Base-by-base conservation (phyloP, 2,888 invertebrate species). In the Belgica antarctica region DNA sequence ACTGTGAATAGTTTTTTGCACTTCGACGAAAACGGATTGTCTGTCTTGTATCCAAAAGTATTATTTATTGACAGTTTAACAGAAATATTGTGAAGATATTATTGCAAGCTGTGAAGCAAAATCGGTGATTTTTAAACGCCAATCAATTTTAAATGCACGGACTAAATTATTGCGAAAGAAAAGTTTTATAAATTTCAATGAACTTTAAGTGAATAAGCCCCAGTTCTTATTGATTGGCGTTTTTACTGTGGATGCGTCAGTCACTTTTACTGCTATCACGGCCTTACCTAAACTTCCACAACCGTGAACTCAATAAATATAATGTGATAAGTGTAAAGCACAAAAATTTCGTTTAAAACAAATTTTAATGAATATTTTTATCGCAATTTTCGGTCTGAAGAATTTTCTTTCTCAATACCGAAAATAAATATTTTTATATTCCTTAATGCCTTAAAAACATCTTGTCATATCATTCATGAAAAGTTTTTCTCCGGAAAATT, bases 291-390 rank as follows among this genome's bases (percentile, higher is more conserved):
- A 41, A 41, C 12, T 41, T 41, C n/a, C n/a, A 41, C 5, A n/a
- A n/a, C 34, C 41, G 41, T 41, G 41, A n/a, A 10, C 41, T 41
- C 41, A n/a, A 41, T 41, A 41, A 41, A n/a, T 41, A n/a, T 41
- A n/a, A n/a, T 41, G 2, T 41, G 41, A 41, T 41, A 41, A 41
- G n/a, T 41, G 41, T 41, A 41, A 41, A 41, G 41, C 34, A n/a
- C n/a, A 15, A 41, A 41, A 41, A 15, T 5, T 10, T 10, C 15
- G 41, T 15, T 10, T 41, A n/a, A 41, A 15, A 41, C 10, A 41
- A 41, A 41, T 15, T 41, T 41, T 15, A 3, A n/a, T 41, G 15
- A 41, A 10, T 15, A 15, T 41, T 41, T 41, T 41, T 41, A 41
- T 41, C 41, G 10, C 41, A 41, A 41, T 41, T 41, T 41, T 41